phyloP scores from a whole-genome alignment of 2,797 vertebrate species.

The Gallinago stenura region DNA sequence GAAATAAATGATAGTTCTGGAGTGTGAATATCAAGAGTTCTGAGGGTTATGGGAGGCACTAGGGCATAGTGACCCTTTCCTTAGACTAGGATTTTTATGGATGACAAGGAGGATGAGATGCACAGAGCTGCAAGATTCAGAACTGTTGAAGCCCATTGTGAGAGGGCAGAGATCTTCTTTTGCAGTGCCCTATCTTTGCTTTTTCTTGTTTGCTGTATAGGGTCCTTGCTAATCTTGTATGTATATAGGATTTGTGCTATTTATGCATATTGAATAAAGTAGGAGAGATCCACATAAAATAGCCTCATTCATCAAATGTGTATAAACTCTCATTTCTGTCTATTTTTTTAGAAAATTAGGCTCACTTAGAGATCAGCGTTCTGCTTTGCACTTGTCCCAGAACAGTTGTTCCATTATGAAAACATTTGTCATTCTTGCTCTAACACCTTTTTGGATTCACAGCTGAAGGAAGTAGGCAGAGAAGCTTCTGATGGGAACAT shows the following conservation, averaged over 20 bases:
- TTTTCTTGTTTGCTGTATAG: background rate
- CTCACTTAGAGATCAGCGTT: background rate
- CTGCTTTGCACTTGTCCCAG: background rate
- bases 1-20: background rate
- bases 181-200: background rate
- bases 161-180: background rate
- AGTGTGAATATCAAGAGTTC: background rate
- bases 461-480: conserved; percentile 2
- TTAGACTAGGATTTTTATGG: background rate
- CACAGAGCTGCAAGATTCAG: background rate
- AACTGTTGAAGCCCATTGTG: background rate
- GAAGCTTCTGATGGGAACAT: background rate
- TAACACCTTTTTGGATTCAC: conserved; percentile 12
- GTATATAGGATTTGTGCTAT: background rate
- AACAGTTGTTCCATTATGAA: background rate
- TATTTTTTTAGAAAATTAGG: background rate
- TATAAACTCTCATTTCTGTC: background rate
- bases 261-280: background rate
- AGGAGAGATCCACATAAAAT: background rate
- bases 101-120: background rate
- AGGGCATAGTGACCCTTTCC: background rate
- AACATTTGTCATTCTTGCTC: background rate
- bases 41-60: background rate
- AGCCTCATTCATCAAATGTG: background rate
- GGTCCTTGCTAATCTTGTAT: background rate